A percentile compares a stretch with the other conserved stretches of the same genome.
These are phyloP conservation scores for Esox lucius DNA, from an alignment of 2,797 vertebrate species.

Conservation along the genomic window DNA sequence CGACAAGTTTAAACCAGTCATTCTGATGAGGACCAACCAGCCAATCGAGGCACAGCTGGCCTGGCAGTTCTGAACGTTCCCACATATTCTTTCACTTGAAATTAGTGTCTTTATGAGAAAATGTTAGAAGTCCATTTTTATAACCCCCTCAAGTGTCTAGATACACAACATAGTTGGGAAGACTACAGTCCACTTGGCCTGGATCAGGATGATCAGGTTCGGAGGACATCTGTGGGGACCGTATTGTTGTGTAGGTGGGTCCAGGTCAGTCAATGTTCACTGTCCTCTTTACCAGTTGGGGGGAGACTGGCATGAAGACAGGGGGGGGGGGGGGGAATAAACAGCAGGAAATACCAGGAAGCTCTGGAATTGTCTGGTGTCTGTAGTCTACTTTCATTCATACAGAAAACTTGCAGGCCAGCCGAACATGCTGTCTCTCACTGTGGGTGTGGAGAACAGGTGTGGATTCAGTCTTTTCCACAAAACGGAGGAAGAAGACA, in stretches of 20 bases:
- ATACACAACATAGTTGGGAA: neutral
- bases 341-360: neutral
- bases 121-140: constrained; percentile 1
- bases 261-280: constrained; percentile 41
- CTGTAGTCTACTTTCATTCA: neutral
- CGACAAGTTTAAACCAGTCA: neutral
- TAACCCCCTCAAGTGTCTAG: constrained; percentile 1
- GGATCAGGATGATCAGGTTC: neutral
- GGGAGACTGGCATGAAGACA: constrained; percentile 39
- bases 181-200: neutral
- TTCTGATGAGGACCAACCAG: neutral
- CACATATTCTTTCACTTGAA: neutral
- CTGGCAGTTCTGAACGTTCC: neutral
- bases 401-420: neutral
- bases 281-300: constrained; percentile 43
- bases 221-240: neutral
- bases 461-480: constrained; percentile 22
- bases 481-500: constrained; percentile 34
- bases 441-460: constrained; percentile 8
- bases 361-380: neutral
- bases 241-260: neutral
- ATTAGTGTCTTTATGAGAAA: neutral
- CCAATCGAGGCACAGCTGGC: neutral
- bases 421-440: neutral
- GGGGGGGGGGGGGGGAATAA: constrained; percentile 6